Evolutionary conservation across 2,888 invertebrate species (phyloP), one percentile per base, ranked within the genome.

Genomic region (Drosophila picticornis): DNA sequence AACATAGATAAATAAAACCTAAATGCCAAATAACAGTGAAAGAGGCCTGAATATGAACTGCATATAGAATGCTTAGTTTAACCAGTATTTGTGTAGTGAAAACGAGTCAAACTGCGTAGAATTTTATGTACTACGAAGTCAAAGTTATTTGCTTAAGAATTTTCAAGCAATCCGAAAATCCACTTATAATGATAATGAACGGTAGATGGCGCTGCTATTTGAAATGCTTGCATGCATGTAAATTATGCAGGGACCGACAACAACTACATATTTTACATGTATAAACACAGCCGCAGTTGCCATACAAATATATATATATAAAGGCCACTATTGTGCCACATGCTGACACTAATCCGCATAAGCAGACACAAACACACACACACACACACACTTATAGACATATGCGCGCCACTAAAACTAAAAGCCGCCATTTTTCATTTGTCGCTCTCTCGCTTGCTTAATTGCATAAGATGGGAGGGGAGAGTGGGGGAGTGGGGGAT

Each of bases 341-440:
- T 73, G 36, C 77, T 56, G 57, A 60, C 72, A 65, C 77, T 80
- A 77, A 81, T 73, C 79, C 77, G 58, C 57, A 72, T 55, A 76
- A 75, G 60, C 60, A 75, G 56, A 65, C n/a, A 51, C 27, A 40
- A 13, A 40, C 40, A n/a, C 55, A 55, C 53, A 65, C 29, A 66
- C 34, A 38, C 43, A 61, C 27, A 57, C 6, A 46, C 25, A 63
- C 25, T 53, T 27, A 50, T n/a, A 60, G 13, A 59, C 40, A 36
- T 36, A 36, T 36, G 36, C 36, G 36, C 36, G 43, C 46, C 60
- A 72, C 61, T 71, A 61, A 65, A 77, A 78, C 80, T 82, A 75
- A 78, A 82, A 81, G 80, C 82, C 82, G 82, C 82, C 75, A 81
- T 81, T 83, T 81, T 80, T 83, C 80, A 81, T 83, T 82, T 81